Base-by-base conservation (phyloP, 1,140 invertebrate species). In the Formica exsecta region DNA sequence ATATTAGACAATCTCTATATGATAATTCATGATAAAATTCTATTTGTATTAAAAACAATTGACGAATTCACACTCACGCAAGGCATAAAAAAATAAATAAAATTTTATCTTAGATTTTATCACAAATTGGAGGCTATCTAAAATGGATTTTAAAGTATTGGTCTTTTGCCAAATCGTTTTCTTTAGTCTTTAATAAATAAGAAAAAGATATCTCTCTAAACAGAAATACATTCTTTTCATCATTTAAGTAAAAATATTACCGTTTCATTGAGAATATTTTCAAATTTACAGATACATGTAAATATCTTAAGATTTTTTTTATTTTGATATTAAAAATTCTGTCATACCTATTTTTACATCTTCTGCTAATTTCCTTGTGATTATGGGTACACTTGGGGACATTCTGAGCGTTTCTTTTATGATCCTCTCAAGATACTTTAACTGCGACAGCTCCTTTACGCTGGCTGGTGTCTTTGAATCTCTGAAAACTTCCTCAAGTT, bases 351-450 rank as follows among this genome's bases (percentile, higher is more conserved):
- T 61, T 80, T 92, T 75, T 3, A 93, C 71, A 71, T 95, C 95
- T 92, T 96, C 90, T 84, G 83, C 89, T 51, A 96, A 80, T 51
- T 66, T 32, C 87, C 96, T 92, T 11, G 86, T 92, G 68, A 97
- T 95, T 44, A 96, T 87, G 11, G 97, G 97, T n/a, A 97, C 96
- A 79, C 96, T 96, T 11, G 97, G 97, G 22, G 22, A 22, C 22
- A 92, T 96, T 83, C 96, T 91, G 1, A 97, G 91, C 2, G 95
- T 90, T 94, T 97, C 96, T 87, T 96, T 97, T 22, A 97, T 95
- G 32, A 96, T 96, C 86, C 95, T 95, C 86, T 97, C 97, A 5
- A 97, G 92, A 92, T 97, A 97, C 29, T 95, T 95, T 90, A 97
- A 93, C 84, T 96, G 92, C 22, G 93, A 73, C 2, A 96, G 76